Evolutionary conservation across 1,140 invertebrate species (phyloP).

Genomic region (Drosophila lini): DNA sequence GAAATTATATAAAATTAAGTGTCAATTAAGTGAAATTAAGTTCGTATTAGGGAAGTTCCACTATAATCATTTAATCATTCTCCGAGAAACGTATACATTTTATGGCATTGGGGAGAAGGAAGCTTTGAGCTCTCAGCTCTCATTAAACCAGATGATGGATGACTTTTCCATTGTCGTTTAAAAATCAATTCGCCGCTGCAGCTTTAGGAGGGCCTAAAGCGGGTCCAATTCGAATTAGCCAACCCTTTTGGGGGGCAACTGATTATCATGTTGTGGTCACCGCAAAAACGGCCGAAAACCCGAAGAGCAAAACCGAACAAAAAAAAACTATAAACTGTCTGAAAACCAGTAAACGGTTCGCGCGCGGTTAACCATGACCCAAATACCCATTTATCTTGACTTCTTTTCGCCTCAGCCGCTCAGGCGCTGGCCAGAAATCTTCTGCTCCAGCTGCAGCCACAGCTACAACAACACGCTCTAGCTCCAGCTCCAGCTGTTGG

Average conservation of each 20-base stretch:
- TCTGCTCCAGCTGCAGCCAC: slow-evolving; percentile 33
- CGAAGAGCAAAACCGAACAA: slow-evolving; percentile 23
- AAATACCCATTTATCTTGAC: slow-evolving; percentile 80
- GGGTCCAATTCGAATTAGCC: slow-evolving; percentile 73
- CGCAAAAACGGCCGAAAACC: slow-evolving; percentile 43
- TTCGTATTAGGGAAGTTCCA: background rate
- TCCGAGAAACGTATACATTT: background rate
- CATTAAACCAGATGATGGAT: slow-evolving; percentile 74
- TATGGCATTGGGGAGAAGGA: background rate
- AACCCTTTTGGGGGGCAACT: slow-evolving; percentile 53
- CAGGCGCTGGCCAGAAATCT: slow-evolving; percentile 47
- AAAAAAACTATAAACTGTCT: slow-evolving; percentile 14
- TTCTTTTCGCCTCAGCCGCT: slow-evolving; percentile 52
- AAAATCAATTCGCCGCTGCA: slow-evolving; percentile 34
- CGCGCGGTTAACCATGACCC: slow-evolving; percentile 78
- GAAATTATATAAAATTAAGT: slow-evolving; percentile 11
- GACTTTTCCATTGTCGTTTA: slow-evolving; percentile 59
- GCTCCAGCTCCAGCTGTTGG: slow-evolving; percentile 25
- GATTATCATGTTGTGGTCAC: slow-evolving; percentile 45
- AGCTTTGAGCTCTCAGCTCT: slow-evolving; percentile 29
- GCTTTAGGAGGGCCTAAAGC: slow-evolving; percentile 29
- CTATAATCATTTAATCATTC: slow-evolving; percentile 6
- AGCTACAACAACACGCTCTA: background rate
- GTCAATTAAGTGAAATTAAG: slow-evolving; percentile 20
- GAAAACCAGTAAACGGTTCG: slow-evolving; percentile 71